Conservation (phyloP, 2,888 invertebrate species). For the Synergus gifuensis region DNA sequence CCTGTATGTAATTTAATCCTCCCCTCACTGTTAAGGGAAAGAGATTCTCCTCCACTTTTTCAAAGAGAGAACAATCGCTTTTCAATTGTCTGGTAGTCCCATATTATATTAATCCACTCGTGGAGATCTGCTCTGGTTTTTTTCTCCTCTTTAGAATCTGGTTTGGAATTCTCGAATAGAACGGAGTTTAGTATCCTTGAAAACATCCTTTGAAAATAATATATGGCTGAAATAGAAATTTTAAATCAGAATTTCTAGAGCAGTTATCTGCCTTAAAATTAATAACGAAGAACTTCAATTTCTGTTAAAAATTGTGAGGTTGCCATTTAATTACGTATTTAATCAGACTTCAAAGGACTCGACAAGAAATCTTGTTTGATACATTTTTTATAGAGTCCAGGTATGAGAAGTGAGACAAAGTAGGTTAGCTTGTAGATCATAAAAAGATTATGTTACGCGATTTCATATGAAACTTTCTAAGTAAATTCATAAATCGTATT, state of each 20-base stretch:
- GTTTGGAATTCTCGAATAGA: not conserved
- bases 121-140: not conserved
- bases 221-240: not conserved
- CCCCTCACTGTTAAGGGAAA: constrained; percentile 25
- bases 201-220: not conserved
- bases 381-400: not conserved
- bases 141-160: constrained; percentile 5
- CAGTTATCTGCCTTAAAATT: not conserved
- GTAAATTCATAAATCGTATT: constrained; percentile 2
- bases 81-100: not conserved
- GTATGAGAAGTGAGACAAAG: not conserved
- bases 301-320: not conserved
- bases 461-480: not conserved
- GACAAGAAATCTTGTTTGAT: constrained; percentile 3
- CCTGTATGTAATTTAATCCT: constrained; percentile 69
- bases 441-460: not conserved
- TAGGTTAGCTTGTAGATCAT: not conserved
- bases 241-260: not conserved
- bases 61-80: not conserved
- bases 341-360: not conserved
- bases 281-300: not conserved
- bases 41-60: constrained; percentile 7
- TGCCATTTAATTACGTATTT: not conserved
- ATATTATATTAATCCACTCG: constrained; percentile 17
- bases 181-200: not conserved